These are phyloP conservation scores for Rhinoptilus africanus DNA, from an alignment of 2,113 vertebrate species.

Conservation along the genomic window DNA sequence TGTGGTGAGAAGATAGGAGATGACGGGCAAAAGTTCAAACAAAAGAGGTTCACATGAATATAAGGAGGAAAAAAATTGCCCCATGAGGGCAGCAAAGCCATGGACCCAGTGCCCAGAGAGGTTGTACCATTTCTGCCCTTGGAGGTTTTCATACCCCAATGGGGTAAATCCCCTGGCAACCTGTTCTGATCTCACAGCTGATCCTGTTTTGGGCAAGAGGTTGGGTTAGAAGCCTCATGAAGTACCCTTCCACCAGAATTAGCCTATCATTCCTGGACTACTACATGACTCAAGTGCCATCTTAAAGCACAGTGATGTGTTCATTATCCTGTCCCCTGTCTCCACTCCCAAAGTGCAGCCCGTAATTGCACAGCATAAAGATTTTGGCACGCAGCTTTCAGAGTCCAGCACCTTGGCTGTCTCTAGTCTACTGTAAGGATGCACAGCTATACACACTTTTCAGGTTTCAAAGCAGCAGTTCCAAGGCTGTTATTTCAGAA, in stretches of 20 bases:
- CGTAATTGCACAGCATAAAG: background rate
- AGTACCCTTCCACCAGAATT: background rate
- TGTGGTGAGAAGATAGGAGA: background rate
- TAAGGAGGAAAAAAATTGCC: background rate
- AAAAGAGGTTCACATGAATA: background rate
- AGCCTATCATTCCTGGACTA: background rate
- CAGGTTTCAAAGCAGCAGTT: background rate
- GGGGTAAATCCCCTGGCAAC: background rate
- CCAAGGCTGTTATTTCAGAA: background rate
- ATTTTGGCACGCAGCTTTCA: background rate
- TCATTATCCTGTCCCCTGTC: background rate
- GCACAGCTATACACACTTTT: background rate
- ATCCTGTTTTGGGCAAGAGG: background rate
- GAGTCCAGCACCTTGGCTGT: background rate
- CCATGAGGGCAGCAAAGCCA: background rate
- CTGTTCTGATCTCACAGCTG: background rate
- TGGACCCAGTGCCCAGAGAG: background rate
- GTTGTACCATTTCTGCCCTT: fast-evolving
- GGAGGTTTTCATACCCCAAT: background rate
- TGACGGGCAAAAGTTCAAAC: background rate
- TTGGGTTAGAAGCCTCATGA: background rate
- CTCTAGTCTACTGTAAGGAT: background rate
- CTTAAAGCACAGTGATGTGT: background rate
- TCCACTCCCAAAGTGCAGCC: background rate
- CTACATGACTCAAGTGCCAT: background rate